phyloP scores from a whole-genome alignment of 1,140 invertebrate genomes.

The Drosophila ficusphila region DNA sequence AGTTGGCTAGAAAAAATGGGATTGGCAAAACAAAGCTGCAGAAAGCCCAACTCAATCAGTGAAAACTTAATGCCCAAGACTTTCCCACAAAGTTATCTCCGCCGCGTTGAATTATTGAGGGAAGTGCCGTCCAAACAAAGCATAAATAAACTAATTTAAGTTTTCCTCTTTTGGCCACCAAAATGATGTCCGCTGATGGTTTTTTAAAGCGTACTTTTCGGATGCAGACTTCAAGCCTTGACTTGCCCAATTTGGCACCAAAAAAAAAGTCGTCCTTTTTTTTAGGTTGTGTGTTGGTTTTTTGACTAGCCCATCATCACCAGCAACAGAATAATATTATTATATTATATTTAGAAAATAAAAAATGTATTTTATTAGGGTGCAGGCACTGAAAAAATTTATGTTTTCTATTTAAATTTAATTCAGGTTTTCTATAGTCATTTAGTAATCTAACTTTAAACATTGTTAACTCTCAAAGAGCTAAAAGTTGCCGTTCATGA shows the following conservation, averaged over 20 bases:
- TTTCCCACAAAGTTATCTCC: constrained; percentile 65
- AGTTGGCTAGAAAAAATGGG: constrained; percentile 24
- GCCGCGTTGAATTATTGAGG: constrained; percentile 48
- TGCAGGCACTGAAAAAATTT: neutral
- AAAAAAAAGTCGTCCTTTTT: constrained; percentile 22
- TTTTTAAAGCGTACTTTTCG: constrained; percentile 24
- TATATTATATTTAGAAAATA: constrained; percentile 9
- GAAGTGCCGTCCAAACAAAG: constrained; percentile 66
- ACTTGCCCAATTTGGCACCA: constrained; percentile 53
- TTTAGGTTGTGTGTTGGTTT: constrained; percentile 23
- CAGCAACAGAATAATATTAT: no score
- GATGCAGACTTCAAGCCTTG: constrained; percentile 3
- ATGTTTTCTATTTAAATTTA: no score
- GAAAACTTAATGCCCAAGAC: constrained; percentile 57
- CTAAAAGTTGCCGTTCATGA: no score
- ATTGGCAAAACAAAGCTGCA: constrained; percentile 27
- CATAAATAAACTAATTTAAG: constrained; percentile 81
- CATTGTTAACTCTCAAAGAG: no score
- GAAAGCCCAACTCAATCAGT: constrained; percentile 69
- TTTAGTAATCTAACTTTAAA: no score
- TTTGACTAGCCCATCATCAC: constrained; percentile 8
- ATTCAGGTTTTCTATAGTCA: no score
- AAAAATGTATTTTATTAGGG: neutral
- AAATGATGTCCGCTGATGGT: constrained; percentile 16
- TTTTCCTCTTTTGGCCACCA: constrained; percentile 47